Evolutionary conservation across 2,113 vertebrate species (phyloP).

Genomic region (Neolamprologus falcicula): DNA sequence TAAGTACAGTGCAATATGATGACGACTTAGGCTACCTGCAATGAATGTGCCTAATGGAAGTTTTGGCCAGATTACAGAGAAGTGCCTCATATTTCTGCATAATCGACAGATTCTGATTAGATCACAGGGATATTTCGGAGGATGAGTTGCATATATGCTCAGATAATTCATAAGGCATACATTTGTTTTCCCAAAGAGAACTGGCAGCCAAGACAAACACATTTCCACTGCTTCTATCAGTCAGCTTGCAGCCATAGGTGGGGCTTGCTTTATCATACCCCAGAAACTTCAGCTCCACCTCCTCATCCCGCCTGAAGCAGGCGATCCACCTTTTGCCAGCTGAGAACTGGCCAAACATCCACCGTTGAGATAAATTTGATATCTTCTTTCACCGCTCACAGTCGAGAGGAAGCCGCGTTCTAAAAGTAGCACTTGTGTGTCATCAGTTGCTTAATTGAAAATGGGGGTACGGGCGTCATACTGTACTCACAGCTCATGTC

Average conservation of each 20-base stretch:
- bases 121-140: background rate
- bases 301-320: background rate
- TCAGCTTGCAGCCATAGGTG: background rate
- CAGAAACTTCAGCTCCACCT: background rate
- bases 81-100: background rate
- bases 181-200: background rate
- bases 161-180: background rate
- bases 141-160: background rate
- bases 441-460: background rate
- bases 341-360: background rate
- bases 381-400: background rate
- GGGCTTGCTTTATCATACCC: background rate
- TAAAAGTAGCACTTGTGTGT: background rate
- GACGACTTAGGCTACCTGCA: background rate
- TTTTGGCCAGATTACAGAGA: background rate
- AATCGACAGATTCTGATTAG: background rate
- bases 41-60: background rate
- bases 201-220: background rate
- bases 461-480: rapidly evolving
- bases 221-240: background rate
- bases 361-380: background rate
- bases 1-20: background rate
- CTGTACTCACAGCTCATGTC: background rate
- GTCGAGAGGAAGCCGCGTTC: background rate
- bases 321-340: background rate